Conservation (phyloP, 2,888 invertebrate species). For the Tethea ocularis region DNA sequence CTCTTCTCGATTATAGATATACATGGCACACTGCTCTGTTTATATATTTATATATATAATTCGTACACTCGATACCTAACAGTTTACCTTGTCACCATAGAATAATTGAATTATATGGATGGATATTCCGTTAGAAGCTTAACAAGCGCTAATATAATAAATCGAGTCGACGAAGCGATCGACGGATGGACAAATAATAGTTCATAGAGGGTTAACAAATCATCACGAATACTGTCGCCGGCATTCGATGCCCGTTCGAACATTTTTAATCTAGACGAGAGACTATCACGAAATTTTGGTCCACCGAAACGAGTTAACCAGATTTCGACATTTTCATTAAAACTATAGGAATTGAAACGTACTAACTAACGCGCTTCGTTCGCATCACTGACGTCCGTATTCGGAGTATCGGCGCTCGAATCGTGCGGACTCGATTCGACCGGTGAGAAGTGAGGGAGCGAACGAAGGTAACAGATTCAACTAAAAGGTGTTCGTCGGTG, state of each 20-base stretch:
- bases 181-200: conserved; percentile 55
- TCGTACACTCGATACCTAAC: conserved; percentile 73
- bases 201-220: conserved; percentile 29
- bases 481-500: conserved; percentile 38
- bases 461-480: conserved; percentile 35
- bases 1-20: conserved; percentile 75
- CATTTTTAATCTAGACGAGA: conserved; percentile 50
- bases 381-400: conserved; percentile 15
- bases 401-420: conserved; percentile 11
- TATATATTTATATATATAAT: conserved; percentile 66
- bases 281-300: conserved; percentile 71
- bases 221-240: conserved; percentile 51
- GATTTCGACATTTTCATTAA: conserved; percentile 53
- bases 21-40: conserved; percentile 82
- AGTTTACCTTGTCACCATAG: conserved; percentile 82
- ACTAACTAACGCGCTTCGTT: conserved; percentile 52
- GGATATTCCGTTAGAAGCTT: conserved; percentile 80
- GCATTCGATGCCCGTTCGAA: conserved; percentile 64
- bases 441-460: neutral
- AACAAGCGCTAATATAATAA: conserved; percentile 65
- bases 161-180: conserved; percentile 53
- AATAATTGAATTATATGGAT: conserved; percentile 83
- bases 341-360: conserved; percentile 73
- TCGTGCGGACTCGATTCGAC: conserved; percentile 10
- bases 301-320: conserved; percentile 64